A percentile compares a stretch with the other conserved stretches of the same genome.
These are phyloP conservation scores for Lethocerus indicus DNA, from an alignment of 1,140 invertebrate species.

Conservation along the genomic window DNA sequence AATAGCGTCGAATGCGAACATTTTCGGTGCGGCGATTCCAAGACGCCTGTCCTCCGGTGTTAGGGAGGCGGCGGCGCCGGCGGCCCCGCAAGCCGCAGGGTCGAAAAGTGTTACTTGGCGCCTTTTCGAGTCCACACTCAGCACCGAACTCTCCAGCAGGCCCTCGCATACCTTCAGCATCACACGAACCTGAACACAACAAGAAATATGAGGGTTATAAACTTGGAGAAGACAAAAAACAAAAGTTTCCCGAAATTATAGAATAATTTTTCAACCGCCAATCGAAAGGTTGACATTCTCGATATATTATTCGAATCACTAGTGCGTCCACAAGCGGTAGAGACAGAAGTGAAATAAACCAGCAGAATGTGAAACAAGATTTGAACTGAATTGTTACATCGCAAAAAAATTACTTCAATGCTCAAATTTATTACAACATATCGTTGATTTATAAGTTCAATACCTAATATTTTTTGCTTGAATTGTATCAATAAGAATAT, in stretches of 20 bases:
- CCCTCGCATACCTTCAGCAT: conserved; percentile 17
- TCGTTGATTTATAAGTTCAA: no score
- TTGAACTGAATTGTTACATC: no score
- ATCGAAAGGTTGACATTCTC: no score
- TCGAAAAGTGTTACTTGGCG: conserved; percentile 19
- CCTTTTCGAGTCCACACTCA: conserved; percentile 18
- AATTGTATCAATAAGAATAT: no score
- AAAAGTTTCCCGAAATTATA: not conserved
- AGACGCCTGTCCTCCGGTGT: conserved; percentile 17
- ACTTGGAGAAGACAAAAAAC: not conserved
- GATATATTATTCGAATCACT: no score
- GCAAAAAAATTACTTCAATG: no score
- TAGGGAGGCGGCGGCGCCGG: conserved; percentile 2
- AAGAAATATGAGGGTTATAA: not conserved
- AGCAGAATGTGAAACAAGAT: no score
- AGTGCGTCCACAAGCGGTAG: no score
- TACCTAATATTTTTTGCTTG: no score
- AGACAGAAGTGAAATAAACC: no score
- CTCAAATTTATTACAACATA: no score
- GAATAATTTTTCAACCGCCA: no score
- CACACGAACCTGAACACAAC: conserved; percentile 18
- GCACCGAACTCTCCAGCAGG: not conserved
- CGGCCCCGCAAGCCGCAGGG: conserved; percentile 11
- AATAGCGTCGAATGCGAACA: conserved; percentile 92
- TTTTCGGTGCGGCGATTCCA: conserved; percentile 51